Conservation (phyloP, 2,113 vertebrate species). For the Trematocara marginatum region DNA sequence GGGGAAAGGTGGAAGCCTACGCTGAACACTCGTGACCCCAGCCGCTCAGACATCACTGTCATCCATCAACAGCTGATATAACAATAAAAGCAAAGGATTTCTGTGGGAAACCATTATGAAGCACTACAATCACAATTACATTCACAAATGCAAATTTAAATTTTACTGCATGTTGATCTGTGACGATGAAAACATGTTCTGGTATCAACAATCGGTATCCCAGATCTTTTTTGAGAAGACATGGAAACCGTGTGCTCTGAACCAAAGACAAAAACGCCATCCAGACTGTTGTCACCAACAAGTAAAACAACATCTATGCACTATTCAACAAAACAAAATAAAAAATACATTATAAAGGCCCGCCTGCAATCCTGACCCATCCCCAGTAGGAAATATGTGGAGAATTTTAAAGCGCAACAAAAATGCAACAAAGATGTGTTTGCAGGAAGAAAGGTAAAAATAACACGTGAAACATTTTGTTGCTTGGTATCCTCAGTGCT, state of each 20-base stretch:
- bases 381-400: not conserved
- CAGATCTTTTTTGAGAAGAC: not conserved
- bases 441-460: not conserved
- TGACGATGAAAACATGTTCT: not conserved
- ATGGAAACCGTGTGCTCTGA: not conserved
- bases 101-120: not conserved
- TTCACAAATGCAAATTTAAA: not conserved
- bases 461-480: not conserved
- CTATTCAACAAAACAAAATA: not conserved
- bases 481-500: not conserved
- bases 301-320: not conserved
- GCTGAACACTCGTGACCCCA: not conserved
- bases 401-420: not conserved
- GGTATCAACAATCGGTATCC: not conserved
- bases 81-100: not conserved
- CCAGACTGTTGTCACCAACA: not conserved
- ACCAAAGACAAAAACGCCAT: not conserved
- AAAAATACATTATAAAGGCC: not conserved
- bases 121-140: not conserved
- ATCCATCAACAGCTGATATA: not conserved
- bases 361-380: accelerated
- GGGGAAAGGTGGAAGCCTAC: not conserved
- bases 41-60: not conserved
- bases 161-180: not conserved
- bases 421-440: not conserved